phyloP scores from a whole-genome alignment of 1,140 invertebrate species.

The Scaptomyza graminum region DNA sequence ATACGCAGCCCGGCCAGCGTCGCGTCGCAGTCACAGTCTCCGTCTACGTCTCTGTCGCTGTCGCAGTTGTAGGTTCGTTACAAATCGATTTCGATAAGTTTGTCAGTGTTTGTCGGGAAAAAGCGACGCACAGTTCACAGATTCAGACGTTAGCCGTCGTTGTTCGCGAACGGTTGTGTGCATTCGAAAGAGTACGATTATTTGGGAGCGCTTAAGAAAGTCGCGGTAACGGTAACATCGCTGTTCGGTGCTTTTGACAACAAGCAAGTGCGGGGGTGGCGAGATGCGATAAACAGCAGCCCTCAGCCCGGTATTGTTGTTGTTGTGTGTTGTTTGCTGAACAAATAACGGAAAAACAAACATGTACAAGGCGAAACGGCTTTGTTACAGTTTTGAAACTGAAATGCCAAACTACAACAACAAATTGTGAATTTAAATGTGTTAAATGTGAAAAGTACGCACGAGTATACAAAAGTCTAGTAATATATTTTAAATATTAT shows the following conservation, averaged over 20 bases:
- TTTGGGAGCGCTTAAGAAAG: slow-evolving; percentile 58
- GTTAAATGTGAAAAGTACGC: slow-evolving; percentile 25
- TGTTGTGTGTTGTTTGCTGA: slow-evolving; percentile 60
- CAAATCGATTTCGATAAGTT: slow-evolving; percentile 81
- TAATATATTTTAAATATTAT: slow-evolving; percentile 15
- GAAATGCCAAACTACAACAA: slow-evolving; percentile 29
- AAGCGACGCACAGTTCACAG: slow-evolving; percentile 58
- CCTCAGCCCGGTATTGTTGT: slow-evolving; percentile 32
- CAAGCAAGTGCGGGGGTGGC: slow-evolving; percentile 23
- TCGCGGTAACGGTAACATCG: slow-evolving; percentile 48
- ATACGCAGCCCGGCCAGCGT: slow-evolving; percentile 56
- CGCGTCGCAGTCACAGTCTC: slow-evolving; percentile 43
- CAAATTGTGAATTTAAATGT: slow-evolving; percentile 39
- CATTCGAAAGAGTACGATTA: slow-evolving; percentile 25
- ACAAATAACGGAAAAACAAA: slow-evolving; percentile 61
- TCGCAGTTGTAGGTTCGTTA: slow-evolving; percentile 62
- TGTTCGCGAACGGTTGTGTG: slow-evolving; percentile 62
- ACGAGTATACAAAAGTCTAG: slow-evolving; percentile 1
- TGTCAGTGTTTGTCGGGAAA: slow-evolving; percentile 79
- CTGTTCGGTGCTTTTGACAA: slow-evolving; percentile 5
- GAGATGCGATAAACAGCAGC: slow-evolving; percentile 41
- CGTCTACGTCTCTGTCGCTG: slow-evolving; percentile 38
- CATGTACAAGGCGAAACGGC: slow-evolving; percentile 29
- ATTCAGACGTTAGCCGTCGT: slow-evolving; percentile 63
- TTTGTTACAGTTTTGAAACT: slow-evolving; percentile 46